Conservation (phyloP, 2,797 vertebrate genomes). For the Eulemur mongoz region DNA sequence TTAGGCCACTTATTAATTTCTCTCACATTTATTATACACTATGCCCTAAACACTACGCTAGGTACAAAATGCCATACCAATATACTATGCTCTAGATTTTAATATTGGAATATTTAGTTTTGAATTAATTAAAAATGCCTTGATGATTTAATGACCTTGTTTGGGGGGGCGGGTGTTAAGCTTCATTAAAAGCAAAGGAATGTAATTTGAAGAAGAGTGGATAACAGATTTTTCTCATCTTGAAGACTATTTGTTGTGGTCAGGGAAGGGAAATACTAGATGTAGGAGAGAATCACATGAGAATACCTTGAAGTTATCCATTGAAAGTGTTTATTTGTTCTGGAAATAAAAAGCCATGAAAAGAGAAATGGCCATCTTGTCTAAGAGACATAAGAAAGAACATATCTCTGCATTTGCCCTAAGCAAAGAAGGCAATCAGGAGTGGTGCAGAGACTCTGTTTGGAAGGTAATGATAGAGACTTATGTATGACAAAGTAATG, state of each 20-base stretch:
- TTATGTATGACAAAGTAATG: constrained; percentile 25
- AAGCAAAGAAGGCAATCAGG: constrained; percentile 16
- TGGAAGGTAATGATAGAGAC: neutral
- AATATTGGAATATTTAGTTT: constrained; percentile 17
- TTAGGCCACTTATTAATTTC: neutral
- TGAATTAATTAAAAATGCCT: neutral
- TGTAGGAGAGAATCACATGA: neutral
- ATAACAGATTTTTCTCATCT: neutral
- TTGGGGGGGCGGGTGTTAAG: neutral
- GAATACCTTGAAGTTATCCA: neutral
- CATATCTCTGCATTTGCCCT: neutral
- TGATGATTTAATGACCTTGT: neutral
- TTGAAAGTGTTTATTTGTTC: neutral
- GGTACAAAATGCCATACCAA: neutral
- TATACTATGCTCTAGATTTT: neutral
- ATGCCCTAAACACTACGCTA: neutral
- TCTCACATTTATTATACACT: neutral
- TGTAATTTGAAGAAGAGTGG: neutral
- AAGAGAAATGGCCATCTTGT: constrained; percentile 45
- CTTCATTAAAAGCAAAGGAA: neutral
- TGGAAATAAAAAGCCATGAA: constrained; percentile 1
- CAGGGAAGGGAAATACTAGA: neutral
- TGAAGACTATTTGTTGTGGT: neutral
- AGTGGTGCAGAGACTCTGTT: neutral
- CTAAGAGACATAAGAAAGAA: neutral